Evolutionary conservation across 2,888 invertebrate species (phyloP).

Genomic region (Drosophila bunnanda): DNA sequence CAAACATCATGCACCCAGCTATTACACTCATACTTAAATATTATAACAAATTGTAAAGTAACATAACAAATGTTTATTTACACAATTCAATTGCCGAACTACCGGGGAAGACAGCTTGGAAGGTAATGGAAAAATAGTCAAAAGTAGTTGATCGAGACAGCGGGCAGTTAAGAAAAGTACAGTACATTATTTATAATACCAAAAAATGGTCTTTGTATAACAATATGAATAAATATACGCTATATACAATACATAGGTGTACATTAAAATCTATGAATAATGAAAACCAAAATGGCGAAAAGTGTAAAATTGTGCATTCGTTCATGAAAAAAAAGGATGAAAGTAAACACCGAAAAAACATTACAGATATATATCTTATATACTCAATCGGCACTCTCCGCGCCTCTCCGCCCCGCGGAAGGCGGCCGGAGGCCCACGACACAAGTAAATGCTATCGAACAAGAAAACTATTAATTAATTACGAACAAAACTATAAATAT

Average conservation of each 20-base stretch:
- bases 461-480: conserved; percentile 71
- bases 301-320: conserved; percentile 81
- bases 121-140: conserved; percentile 54
- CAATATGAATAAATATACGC: conserved; percentile 64
- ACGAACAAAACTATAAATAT: conserved; percentile 53
- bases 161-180: conserved; percentile 36
- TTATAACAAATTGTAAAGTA: conserved; percentile 28
- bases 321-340: conserved; percentile 82
- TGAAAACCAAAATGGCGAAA: conserved; percentile 74
- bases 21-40: conserved; percentile 55
- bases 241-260: conserved; percentile 77
- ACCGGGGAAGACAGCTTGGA: conserved; percentile 51
- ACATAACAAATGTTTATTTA: conserved; percentile 51
- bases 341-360: conserved; percentile 83
- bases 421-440: conserved; percentile 68
- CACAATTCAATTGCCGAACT: conserved; percentile 53
- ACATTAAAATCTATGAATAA: conserved; percentile 81
- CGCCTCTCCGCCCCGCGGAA: conserved; percentile 54
- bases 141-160: conserved; percentile 40
- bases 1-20: conserved; percentile 58
- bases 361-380: conserved; percentile 70
- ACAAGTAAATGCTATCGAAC: conserved; percentile 75
- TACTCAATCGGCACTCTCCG: conserved; percentile 72
- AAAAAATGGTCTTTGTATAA: conserved; percentile 74
- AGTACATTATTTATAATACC: conserved; percentile 74